phyloP scores from a whole-genome alignment of 1,140 invertebrate genomes.

The Heliconius hewitsoni region DNA sequence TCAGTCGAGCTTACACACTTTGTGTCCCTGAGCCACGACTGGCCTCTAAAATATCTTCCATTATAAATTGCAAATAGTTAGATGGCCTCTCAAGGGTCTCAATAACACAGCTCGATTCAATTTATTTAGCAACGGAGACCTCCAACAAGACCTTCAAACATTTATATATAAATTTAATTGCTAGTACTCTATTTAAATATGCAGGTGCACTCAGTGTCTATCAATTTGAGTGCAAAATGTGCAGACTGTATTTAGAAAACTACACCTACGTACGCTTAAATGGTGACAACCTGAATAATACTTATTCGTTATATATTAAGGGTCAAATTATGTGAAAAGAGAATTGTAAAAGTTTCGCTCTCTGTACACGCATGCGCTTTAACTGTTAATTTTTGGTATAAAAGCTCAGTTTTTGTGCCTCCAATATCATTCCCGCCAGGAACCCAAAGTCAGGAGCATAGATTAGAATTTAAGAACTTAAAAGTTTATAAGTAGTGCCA shows the following conservation, averaged over 20 bases:
- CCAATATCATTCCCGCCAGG: constrained; percentile 53
- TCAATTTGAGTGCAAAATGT: constrained; percentile 51
- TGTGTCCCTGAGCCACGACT: no score
- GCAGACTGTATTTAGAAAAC: constrained; percentile 42
- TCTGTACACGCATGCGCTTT: constrained; percentile 50
- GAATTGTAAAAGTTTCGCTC: constrained; percentile 13
- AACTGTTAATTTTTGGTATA: constrained; percentile 41
- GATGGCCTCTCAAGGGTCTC: not conserved
- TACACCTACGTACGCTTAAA: constrained; percentile 37
- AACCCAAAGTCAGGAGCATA: constrained; percentile 32
- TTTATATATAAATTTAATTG: constrained; percentile 32
- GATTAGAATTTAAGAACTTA: not conserved
- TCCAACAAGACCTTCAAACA: constrained; percentile 10
- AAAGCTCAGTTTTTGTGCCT: constrained; percentile 39
- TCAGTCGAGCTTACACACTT: no score
- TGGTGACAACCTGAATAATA: not conserved
- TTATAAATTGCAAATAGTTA: not conserved
- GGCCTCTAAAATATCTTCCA: no score
- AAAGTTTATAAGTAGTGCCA: constrained; percentile 33
- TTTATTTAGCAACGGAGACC: constrained; percentile 20
- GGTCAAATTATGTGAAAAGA: constrained; percentile 26
- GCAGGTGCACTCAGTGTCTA: constrained; percentile 39
- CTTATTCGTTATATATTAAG: constrained; percentile 23
- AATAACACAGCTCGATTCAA: not conserved
- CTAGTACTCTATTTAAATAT: constrained; percentile 38